A percentile compares a stretch with the other conserved stretches of the same genome.
phyloP scores from a whole-genome alignment of 2,797 vertebrate genomes.

The Cynodonichthys magdalenae region DNA sequence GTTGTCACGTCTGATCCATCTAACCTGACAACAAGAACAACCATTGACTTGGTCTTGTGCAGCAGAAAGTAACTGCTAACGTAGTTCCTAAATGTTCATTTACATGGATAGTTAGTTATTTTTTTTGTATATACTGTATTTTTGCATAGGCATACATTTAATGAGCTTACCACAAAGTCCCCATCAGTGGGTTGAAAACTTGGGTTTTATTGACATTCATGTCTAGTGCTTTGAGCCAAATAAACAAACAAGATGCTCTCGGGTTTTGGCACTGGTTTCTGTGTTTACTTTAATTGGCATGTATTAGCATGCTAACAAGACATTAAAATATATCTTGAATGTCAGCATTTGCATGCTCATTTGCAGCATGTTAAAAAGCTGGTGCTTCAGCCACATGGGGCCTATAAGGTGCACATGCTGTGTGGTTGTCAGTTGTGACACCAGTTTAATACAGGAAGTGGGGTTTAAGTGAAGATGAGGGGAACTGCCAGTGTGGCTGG shows the following conservation, averaged over 20 bases:
- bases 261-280: not conserved
- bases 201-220: not conserved
- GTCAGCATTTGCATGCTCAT: not conserved
- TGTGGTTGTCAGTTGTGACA: not conserved
- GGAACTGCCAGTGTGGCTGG: constrained; percentile 2
- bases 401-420: not conserved
- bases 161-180: not conserved
- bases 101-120: not conserved
- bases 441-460: not conserved
- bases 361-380: not conserved
- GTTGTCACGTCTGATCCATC: not conserved
- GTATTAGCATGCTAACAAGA: constrained; percentile 5
- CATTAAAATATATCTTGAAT: not conserved
- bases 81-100: not conserved
- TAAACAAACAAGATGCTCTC: not conserved
- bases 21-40: not conserved
- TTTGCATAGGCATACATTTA: not conserved
- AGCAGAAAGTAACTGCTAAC: not conserved
- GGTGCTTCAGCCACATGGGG: not conserved
- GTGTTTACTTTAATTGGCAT: not conserved
- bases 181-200: not conserved
- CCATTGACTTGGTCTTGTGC: not conserved
- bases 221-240: not conserved
- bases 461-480: not conserved
- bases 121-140: not conserved